phyloP scores from a whole-genome alignment of 1,140 invertebrate genomes.

The Batillaria attramentaria region DNA sequence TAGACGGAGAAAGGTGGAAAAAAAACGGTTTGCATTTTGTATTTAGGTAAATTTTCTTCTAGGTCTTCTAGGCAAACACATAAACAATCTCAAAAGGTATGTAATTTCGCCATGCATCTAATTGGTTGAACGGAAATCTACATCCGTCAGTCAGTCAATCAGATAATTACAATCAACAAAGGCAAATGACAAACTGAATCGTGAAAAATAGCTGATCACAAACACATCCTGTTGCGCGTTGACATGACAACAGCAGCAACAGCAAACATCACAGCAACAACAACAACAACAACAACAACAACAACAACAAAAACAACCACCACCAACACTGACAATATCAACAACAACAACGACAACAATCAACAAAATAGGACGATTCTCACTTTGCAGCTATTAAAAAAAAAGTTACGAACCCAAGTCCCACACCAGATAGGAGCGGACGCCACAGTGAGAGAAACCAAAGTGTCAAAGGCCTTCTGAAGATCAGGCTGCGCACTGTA shows the following conservation, averaged over 20 bases:
- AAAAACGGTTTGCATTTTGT: background rate
- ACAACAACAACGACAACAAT: background rate
- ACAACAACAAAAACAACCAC: background rate
- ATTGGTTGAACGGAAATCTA: too few species aligned
- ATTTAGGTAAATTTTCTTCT: background rate
- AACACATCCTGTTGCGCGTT: background rate
- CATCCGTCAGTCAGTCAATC: too few species aligned
- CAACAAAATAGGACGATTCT: background rate
- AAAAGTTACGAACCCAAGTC: conserved; percentile 1
- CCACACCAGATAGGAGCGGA: conserved; percentile 21
- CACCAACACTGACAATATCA: background rate
- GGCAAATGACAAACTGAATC: too few species aligned
- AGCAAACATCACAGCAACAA: too few species aligned
- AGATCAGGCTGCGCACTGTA: background rate
- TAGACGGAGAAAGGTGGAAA: background rate
- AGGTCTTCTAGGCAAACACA: background rate
- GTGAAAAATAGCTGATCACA: too few species aligned
- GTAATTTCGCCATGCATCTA: background rate
- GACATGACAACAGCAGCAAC: background rate
- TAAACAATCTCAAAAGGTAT: background rate
- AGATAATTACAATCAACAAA: too few species aligned
- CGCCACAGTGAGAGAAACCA: conserved; percentile 2
- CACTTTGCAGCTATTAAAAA: background rate
- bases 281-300: background rate
- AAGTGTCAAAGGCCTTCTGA: background rate